Conservation (phyloP, 23 tunicate species). For the Styela clava region DNA sequence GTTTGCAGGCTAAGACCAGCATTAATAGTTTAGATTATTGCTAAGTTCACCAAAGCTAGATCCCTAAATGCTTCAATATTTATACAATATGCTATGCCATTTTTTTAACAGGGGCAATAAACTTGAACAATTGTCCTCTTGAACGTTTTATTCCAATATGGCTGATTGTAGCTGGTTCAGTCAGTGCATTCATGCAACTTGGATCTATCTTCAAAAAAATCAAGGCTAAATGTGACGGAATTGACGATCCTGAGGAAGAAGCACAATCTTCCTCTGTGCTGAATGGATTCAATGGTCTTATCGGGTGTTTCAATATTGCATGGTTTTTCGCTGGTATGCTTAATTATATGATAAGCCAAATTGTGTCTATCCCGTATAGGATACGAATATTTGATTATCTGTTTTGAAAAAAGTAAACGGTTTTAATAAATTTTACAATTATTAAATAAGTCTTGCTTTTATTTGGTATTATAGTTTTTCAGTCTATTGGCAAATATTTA, state of each 20-base stretch:
- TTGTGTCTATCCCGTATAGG: not conserved
- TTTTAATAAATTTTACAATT: not conserved
- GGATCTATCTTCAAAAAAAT: conserved; percentile 40
- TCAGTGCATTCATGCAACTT: conserved; percentile 49
- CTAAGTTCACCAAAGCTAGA: too few relatives aligned
- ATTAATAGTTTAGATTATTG: too few relatives aligned
- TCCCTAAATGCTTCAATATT: too few relatives aligned
- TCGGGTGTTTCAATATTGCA: conserved; percentile 64
- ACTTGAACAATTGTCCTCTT: conserved; percentile 59
- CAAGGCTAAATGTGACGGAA: conserved; percentile 29
- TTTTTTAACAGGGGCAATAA: conserved; percentile 78
- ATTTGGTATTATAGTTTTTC: not conserved
- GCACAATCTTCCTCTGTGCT: conserved; percentile 10
- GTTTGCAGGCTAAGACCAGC: too few relatives aligned
- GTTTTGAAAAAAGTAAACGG: too few relatives aligned
- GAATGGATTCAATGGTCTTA: conserved; percentile 28
- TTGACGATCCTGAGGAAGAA: not conserved
- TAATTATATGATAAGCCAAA: too few relatives aligned
- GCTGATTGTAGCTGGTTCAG: conserved; percentile 68
- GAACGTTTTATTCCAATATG: conserved; percentile 75
- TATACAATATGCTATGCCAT: too few relatives aligned
- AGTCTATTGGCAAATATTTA: not conserved
- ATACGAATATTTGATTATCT: not conserved
- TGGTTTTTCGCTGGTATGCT: conserved; percentile 85
- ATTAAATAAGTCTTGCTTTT: not conserved